phyloP scores from a whole-genome alignment of 2,888 invertebrate species.

The Hemaris fuciformis region DNA sequence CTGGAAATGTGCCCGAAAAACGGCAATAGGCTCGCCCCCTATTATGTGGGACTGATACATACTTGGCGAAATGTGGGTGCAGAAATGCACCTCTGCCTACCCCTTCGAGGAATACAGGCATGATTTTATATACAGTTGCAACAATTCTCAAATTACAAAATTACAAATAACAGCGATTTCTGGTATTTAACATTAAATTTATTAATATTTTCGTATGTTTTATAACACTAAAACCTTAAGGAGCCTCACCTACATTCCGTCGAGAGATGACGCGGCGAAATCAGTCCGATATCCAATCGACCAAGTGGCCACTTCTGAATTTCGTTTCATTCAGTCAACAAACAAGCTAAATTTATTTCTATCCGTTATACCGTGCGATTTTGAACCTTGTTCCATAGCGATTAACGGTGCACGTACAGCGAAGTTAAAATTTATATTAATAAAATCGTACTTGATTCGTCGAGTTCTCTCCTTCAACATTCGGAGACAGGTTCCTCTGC shows the following conservation, averaged over 20 bases:
- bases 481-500: background rate
- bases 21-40: too few relatives aligned
- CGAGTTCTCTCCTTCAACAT: background rate
- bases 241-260: conserved; percentile 15
- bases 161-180: background rate
- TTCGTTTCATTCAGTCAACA: conserved; percentile 44
- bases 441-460: background rate
- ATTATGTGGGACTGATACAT: too few relatives aligned
- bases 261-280: conserved; percentile 51
- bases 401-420: background rate
- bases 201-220: background rate
- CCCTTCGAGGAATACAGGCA: too few relatives aligned
- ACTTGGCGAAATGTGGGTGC: too few relatives aligned
- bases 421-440: background rate
- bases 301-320: conserved; percentile 48
- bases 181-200: background rate
- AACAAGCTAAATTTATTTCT: conserved; percentile 41
- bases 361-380: background rate
- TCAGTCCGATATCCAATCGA: conserved; percentile 37
- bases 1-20: too few relatives aligned
- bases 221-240: background rate
- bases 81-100: too few relatives aligned
- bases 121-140: too few relatives aligned
- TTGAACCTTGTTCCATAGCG: background rate
- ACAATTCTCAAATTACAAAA: background rate